These are phyloP conservation scores for Mormyrops attenuatus DNA, from an alignment of 2,797 vertebrate genomes.

Conservation along the genomic window DNA sequence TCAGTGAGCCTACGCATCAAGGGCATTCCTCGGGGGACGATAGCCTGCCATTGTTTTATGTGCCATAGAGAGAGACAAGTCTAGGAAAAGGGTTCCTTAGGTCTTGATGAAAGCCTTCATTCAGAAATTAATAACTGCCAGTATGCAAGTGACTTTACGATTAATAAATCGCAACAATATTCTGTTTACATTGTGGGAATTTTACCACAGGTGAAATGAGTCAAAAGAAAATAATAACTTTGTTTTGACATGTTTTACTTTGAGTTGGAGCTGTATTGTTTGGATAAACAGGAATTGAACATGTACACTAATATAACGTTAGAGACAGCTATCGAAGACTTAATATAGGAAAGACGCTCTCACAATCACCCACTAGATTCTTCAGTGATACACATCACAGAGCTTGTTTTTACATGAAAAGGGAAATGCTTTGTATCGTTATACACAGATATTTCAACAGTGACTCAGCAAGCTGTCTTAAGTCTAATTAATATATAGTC, in stretches of 20 bases:
- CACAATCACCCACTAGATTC: not conserved
- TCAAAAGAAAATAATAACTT: not conserved
- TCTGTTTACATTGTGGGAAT: not conserved
- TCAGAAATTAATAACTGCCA: not conserved
- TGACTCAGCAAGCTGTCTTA: slow-evolving; percentile 3
- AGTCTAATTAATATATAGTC: not conserved
- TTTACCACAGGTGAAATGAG: slow-evolving; percentile 7
- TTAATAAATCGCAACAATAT: not conserved
- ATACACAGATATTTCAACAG: not conserved
- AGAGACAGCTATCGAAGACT: not conserved
- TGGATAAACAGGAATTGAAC: not conserved
- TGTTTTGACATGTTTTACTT: not conserved
- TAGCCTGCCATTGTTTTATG: slow-evolving; percentile 12
- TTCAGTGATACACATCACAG: not conserved
- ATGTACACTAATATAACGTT: not conserved
- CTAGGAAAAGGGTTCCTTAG: not conserved
- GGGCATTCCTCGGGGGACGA: not conserved
- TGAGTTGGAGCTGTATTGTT: not conserved
- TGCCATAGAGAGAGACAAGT: slow-evolving; percentile 5
- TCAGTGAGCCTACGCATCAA: not conserved
- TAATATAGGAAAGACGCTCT: not conserved
- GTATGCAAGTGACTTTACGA: not conserved
- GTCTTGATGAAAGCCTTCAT: not conserved
- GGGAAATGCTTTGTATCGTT: not conserved
- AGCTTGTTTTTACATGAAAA: not conserved